Conservation (phyloP, 2,888 invertebrate genomes). For the Clistopyga incitator region DNA sequence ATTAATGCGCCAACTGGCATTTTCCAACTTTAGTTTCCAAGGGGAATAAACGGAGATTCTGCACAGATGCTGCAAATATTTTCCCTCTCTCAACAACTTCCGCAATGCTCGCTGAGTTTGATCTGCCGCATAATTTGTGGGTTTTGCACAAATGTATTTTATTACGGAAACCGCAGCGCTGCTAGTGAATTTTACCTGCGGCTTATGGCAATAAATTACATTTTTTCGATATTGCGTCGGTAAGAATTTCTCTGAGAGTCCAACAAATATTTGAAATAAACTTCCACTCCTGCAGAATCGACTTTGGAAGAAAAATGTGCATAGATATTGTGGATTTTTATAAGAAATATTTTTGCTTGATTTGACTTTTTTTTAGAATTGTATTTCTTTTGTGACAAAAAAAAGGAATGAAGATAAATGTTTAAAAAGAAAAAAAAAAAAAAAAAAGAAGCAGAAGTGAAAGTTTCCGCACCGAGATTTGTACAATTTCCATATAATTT, state of each 20-base stretch:
- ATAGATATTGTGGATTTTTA: too few species aligned
- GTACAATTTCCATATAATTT: constrained; percentile 30
- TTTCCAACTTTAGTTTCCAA: not conserved
- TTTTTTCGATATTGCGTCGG: too few species aligned
- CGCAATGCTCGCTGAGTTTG: not conserved
- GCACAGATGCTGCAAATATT: constrained; percentile 20
- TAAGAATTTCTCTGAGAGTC: too few species aligned
- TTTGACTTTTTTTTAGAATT: too few species aligned
- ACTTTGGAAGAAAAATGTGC: too few species aligned
- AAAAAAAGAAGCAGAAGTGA: not conserved
- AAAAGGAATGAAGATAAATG: not conserved
- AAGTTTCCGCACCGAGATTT: not conserved
- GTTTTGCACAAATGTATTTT: not conserved
- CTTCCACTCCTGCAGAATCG: too few species aligned
- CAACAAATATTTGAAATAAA: too few species aligned
- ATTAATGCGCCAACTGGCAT: constrained; percentile 12
- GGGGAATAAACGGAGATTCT: constrained; percentile 3
- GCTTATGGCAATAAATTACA: too few species aligned
- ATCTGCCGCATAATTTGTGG: not conserved
- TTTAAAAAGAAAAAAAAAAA: too few species aligned
- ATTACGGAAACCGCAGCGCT: not conserved
- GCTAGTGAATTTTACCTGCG: too few species aligned
- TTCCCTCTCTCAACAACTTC: not conserved
- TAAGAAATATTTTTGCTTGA: too few species aligned
- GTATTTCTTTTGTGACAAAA: not conserved